These are phyloP conservation scores for Anaspis maculata DNA, from an alignment of 2,888 invertebrate species.

Conservation along the genomic window DNA sequence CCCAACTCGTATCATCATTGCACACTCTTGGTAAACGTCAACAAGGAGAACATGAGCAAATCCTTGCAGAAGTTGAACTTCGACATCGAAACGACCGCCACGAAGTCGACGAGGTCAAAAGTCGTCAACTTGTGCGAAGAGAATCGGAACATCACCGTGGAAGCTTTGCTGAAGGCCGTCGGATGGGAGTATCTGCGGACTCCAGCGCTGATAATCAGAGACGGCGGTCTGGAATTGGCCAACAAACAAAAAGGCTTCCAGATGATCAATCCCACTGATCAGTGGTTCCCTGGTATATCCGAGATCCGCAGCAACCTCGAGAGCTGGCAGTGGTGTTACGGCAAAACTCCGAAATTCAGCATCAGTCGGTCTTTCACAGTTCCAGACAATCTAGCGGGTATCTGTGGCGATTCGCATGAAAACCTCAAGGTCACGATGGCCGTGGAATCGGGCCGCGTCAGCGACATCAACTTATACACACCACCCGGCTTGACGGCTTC, in stretches of 20 bases:
- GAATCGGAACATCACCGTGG: slow-evolving; percentile 60
- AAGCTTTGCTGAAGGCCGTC: slow-evolving; percentile 67
- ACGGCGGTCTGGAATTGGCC: slow-evolving; percentile 64
- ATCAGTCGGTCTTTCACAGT: slow-evolving; percentile 59
- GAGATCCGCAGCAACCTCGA: slow-evolving; percentile 56
- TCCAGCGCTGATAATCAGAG: slow-evolving; percentile 55
- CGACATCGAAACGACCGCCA: slow-evolving; percentile 78
- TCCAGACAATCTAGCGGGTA: slow-evolving; percentile 45
- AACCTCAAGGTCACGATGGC: slow-evolving; percentile 55
- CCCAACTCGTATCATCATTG: slow-evolving; percentile 95
- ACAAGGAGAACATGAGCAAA: slow-evolving; percentile 64
- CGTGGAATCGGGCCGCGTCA: slow-evolving; percentile 57
- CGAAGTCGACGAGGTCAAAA: slow-evolving; percentile 70
- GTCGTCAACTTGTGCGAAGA: slow-evolving; percentile 77
- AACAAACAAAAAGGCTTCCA: slow-evolving; percentile 77
- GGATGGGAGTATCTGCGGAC: slow-evolving; percentile 80
- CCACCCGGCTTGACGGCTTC: slow-evolving; percentile 53
- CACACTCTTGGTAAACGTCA: slow-evolving; percentile 82
- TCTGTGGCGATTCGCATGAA: slow-evolving; percentile 39
- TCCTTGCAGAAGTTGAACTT: slow-evolving; percentile 70
- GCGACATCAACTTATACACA: slow-evolving; percentile 56
- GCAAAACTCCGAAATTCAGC: slow-evolving; percentile 77
- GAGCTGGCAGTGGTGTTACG: slow-evolving; percentile 85
- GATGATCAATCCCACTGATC: slow-evolving; percentile 75
- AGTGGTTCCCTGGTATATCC: slow-evolving; percentile 61